phyloP scores from a whole-genome alignment of 2,797 vertebrate species.

The Rallus crepitans region DNA sequence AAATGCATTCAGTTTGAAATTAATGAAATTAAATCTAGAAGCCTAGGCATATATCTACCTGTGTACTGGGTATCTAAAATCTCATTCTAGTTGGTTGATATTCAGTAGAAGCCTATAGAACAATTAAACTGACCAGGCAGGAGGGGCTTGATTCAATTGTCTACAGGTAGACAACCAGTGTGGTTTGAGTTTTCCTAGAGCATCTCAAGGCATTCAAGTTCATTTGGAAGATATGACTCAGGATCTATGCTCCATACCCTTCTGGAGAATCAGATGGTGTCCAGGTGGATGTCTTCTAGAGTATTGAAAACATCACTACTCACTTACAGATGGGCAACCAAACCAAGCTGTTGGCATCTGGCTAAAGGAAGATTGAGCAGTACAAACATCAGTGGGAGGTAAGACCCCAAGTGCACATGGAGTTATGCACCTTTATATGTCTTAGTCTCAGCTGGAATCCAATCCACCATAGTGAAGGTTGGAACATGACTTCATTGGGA shows the following conservation, averaged over 20 bases:
- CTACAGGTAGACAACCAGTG: not conserved
- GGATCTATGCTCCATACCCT: not conserved
- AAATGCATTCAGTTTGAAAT: not conserved
- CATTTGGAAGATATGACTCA: not conserved
- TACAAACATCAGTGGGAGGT: not conserved
- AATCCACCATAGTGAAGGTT: not conserved
- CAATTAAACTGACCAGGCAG: not conserved
- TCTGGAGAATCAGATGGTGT: not conserved
- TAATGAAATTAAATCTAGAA: not conserved
- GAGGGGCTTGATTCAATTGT: not conserved
- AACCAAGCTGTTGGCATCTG: not conserved
- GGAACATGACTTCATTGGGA: not conserved
- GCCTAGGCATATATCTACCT: not conserved
- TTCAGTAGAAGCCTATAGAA: not conserved
- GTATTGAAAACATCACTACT: not conserved
- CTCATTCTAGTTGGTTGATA: not conserved
- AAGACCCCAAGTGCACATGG: rapidly evolving
- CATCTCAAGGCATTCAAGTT: not conserved
- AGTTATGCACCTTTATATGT: not conserved
- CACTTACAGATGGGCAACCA: not conserved
- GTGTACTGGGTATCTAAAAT: not conserved
- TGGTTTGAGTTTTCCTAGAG: not conserved
- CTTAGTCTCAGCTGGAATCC: not conserved
- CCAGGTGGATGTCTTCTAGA: not conserved
- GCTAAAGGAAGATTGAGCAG: not conserved